Evolutionary conservation across 2,113 vertebrate species (phyloP).

Genomic region (Corythornis vintsioides): DNA sequence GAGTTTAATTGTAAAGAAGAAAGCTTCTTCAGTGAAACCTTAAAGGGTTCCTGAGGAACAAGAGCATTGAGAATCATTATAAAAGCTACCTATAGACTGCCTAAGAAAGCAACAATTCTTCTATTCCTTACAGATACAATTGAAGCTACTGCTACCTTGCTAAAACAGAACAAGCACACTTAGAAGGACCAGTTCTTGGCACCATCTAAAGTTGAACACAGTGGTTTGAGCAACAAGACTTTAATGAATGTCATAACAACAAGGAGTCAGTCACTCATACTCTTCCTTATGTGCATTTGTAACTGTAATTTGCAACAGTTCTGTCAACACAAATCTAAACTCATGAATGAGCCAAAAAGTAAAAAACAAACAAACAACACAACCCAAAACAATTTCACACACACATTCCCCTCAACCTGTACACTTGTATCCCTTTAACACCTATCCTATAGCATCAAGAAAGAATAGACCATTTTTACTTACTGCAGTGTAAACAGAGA

Average conservation of each 20-base stretch:
- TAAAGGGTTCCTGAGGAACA: neutral
- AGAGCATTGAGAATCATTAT: neutral
- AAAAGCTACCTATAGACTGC: neutral
- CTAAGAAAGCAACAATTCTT: neutral
- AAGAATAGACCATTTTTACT: neutral
- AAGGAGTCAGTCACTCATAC: neutral
- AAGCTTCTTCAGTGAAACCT: neutral
- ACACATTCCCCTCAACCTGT: fast-evolving
- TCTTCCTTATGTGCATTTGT: neutral
- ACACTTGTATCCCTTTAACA: neutral
- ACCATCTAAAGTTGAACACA: neutral
- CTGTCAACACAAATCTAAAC: neutral
- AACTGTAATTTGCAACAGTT: neutral
- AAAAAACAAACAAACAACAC: neutral
- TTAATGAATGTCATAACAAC: neutral
- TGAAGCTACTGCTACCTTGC: neutral
- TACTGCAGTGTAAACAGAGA: neutral
- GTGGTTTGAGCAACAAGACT: neutral
- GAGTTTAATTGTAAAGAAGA: neutral
- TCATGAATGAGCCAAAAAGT: neutral
- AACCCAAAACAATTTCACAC: neutral
- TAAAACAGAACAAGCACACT: neutral
- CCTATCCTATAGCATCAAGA: neutral
- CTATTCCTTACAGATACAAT: neutral
- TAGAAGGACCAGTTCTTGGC: neutral